Evolutionary conservation across 2,113 vertebrate genomes (phyloP), one percentile per base, ranked within the genome.

Genomic region (Rhineura floridana): DNA sequence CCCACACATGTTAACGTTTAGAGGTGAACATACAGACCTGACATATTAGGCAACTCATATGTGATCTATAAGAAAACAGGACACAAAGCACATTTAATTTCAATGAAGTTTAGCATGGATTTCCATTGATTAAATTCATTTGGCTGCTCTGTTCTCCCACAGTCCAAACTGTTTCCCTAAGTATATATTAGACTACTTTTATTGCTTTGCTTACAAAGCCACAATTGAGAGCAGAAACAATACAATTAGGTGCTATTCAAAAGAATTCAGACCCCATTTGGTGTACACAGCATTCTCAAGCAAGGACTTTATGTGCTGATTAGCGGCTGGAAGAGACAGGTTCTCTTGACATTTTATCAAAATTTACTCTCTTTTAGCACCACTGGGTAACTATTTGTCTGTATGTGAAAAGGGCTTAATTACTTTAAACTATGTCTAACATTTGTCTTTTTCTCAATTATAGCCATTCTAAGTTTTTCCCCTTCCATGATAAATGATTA

Each of bases 391-490:
- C 72, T 55, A 30, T 80, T 80, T 84, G 65, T 36, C 82, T 87
- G 36, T 30, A 87, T 81, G 39, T 69, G 85, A 70, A 87, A 87
- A 87, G 76, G 36, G 48, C 65, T 80, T 69, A 59, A 70, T 87
- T 87, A 70, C 63, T 80, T 87, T 87, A 87, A 79, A 28, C 63
- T 50, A 30, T 70, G 63, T 44, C 77, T 42, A 81, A 80, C 77
- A 33, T 70, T 87, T 81, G 76, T 81, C 65, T 80, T 87, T 81
- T 87, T 59, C 65, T 87, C 77, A 81, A 55, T 87, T 87, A 70
- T 52, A 87, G 76, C 85, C 63, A 87, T 81, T 87, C 82, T 84
- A 84, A 52, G 46, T 84, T 84, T 46, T 55, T 36, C 80, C 48
- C 75, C 63, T 39, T 52, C 62, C 28, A 70, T 21, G 23, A 87